Conservation (phyloP, 92 coral and sea anemone species). For the Zoanthus solanderi region DNA sequence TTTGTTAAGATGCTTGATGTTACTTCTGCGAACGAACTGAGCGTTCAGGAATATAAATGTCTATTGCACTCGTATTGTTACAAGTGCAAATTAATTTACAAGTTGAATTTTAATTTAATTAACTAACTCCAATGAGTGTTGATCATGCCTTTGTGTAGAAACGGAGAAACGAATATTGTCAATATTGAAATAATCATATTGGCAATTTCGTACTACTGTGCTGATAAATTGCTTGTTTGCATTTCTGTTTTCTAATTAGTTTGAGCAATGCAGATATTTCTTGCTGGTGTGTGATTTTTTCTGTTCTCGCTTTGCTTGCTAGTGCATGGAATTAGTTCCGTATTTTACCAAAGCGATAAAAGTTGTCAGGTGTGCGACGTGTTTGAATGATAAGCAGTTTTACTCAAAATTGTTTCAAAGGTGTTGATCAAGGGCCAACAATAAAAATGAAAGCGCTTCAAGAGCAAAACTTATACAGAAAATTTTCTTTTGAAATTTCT, state of each 20-base stretch:
- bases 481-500: background rate
- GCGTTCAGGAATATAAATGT: background rate
- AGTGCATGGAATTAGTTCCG: background rate
- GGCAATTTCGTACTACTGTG: background rate
- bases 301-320: conserved; percentile 38
- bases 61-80: background rate
- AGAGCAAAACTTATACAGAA: background rate
- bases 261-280: background rate
- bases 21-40: background rate
- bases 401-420: background rate
- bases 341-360: conserved; percentile 4
- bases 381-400: background rate
- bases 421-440: background rate
- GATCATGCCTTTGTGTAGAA: background rate
- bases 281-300: background rate
- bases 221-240: conserved; percentile 17
- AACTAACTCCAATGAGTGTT: background rate
- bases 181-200: background rate
- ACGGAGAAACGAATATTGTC: background rate
- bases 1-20: no score
- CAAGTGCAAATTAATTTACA: background rate
- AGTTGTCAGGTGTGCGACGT: background rate
- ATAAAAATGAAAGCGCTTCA: background rate
- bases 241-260: background rate
- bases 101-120: background rate